phyloP scores from a whole-genome alignment of 2,888 invertebrate genomes.

The Isoperla grammatica region DNA sequence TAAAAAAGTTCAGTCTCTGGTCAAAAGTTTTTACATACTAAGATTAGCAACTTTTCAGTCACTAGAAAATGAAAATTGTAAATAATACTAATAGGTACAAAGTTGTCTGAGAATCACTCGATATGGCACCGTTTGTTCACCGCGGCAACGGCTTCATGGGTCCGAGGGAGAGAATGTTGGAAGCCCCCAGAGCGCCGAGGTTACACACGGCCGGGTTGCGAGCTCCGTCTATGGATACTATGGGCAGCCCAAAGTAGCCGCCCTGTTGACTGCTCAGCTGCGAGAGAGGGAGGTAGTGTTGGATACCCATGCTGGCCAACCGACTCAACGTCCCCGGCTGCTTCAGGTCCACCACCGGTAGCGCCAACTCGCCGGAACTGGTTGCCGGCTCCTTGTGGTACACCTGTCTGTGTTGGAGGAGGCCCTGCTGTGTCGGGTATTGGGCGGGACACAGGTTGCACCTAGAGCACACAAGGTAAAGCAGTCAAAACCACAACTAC shows the following conservation, averaged over 20 bases:
- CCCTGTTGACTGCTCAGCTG: conserved; percentile 53
- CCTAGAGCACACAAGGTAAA: too few species aligned
- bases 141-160: conserved; percentile 56
- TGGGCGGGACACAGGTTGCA: conserved; percentile 68
- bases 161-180: conserved; percentile 64
- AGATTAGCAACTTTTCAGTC: too few species aligned
- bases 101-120: too few species aligned
- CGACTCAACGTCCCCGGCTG: conserved; percentile 60
- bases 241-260: conserved; percentile 65
- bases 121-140: too few species aligned
- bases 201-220: conserved; percentile 54
- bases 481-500: conserved; percentile 35
- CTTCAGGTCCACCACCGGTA: conserved; percentile 67
- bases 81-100: too few species aligned
- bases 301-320: conserved; percentile 61
- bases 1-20: too few species aligned
- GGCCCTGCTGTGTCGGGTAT: conserved; percentile 57
- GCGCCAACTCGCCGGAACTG: conserved; percentile 53
- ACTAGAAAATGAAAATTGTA: too few species aligned
- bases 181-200: conserved; percentile 61
- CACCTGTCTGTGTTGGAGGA: conserved; percentile 59
- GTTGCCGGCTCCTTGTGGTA: conserved; percentile 52
- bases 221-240: conserved; percentile 60
- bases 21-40: too few species aligned
- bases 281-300: conserved; percentile 67